Evolutionary conservation across 1,140 invertebrate genomes (phyloP).

Genomic region (Melipona quadrifasciata): DNA sequence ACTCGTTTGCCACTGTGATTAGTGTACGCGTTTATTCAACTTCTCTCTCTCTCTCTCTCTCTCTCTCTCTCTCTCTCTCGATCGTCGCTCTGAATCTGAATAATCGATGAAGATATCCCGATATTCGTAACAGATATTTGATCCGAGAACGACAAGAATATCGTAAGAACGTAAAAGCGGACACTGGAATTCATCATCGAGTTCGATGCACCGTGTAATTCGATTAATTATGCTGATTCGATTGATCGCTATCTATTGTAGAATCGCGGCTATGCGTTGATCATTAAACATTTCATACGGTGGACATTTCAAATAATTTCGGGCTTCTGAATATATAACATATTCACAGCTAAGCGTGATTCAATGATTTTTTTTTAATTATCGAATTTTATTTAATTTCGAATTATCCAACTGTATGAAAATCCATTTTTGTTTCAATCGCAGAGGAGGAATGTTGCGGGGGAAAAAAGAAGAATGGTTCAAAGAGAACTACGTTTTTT

Average conservation of each 20-base stretch:
- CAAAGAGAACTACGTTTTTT: background rate
- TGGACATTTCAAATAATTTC: background rate
- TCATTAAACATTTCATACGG: background rate
- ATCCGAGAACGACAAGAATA: background rate
- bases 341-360: no score
- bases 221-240: background rate
- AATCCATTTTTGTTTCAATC: background rate
- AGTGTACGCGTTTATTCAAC: slow-evolving; percentile 1
- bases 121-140: background rate
- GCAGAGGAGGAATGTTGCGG: background rate
- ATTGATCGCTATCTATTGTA: no score
- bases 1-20: background rate
- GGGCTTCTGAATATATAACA: background rate
- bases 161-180: background rate
- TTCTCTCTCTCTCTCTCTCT: no score
- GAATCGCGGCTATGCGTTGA: background rate
- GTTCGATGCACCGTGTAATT: background rate
- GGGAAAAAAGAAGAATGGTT: background rate
- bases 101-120: background rate
- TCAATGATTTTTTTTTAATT: no score
- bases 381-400: no score
- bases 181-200: background rate
- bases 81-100: background rate
- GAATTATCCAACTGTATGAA: background rate
- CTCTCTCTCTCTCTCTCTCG: no score